Evolutionary conservation across 2,888 invertebrate species (phyloP), one percentile per base, ranked within the genome.

Genomic region (Polylopha cassiicola): DNA sequence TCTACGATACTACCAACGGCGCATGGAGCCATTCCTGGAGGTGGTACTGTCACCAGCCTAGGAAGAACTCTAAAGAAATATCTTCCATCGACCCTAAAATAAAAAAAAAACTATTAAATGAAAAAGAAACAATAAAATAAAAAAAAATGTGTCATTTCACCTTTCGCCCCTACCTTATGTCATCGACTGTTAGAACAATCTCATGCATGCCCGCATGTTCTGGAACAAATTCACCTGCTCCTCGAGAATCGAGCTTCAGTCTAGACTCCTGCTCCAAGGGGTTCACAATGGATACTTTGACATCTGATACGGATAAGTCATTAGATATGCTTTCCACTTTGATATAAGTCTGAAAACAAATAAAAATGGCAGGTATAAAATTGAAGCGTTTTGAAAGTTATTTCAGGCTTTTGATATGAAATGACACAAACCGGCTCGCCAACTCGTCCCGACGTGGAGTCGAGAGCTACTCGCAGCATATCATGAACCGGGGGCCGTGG

Each of bases 1-100:
- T 98, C 98, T 1, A 98, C 97, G 37, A 97, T 91, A 46, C 96
- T 97, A 46, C 97, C 98, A 29, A 97, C 89, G 11, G 97, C 95
- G 79, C 97, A 98, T 2, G 97, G 98, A 37, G 96, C 95, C 91
- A 98, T 95, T 33, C 97, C 97, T 1, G 96, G 95, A 7, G 94
- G 94, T 43, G 92, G 92, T 20, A 97, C 95, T 65, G 94, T 93
- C 43, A 95, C 91, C 51, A 95, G 79, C 44, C 95, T 91, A 15
- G 97, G 97, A 64, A 95, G 85, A 1, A 95, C 96, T 54, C 95
- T 88, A 71, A 98, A 95, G 78, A 93, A 94, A 65, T 93, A 91
- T 23, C 90, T 86, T 11, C 89, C 89, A 37, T 87, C 86, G 29
- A 87, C 84, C 48, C 86, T 86, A 61, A 2, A 63, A 60, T 10